Evolutionary conservation across 2,797 vertebrate species (phyloP).

Genomic region (Silurus aristotelis): DNA sequence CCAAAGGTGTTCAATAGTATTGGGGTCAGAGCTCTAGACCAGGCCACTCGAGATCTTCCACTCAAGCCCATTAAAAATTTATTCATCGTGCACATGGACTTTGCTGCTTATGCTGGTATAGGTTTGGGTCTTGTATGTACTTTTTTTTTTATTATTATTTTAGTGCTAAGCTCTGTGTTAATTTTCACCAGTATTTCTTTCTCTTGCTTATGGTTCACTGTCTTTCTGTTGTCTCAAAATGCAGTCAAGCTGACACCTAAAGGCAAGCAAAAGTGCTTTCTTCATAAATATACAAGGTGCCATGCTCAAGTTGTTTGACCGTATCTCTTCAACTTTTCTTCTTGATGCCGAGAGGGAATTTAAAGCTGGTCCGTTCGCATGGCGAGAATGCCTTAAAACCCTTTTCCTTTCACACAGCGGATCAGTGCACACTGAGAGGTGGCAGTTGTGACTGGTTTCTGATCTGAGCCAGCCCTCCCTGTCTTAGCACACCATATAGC

Average conservation of each 20-base stretch:
- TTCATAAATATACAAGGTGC: background rate
- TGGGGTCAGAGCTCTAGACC: no score
- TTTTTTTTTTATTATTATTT: no score
- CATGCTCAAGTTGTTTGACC: background rate
- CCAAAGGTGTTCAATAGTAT: no score
- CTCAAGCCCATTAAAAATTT: no score
- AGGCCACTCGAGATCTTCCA: no score
- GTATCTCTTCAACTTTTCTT: background rate
- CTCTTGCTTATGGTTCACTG: background rate
- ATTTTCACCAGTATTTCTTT: background rate
- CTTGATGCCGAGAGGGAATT: background rate
- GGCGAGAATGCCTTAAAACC: conserved; percentile 18
- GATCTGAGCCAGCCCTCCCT: conserved; percentile 23
- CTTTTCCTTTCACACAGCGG: background rate
- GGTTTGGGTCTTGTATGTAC: no score
- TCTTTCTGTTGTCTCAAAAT: conserved; percentile 4
- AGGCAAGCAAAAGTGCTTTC: background rate
- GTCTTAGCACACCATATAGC: conserved; percentile 49
- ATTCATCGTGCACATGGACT: no score
- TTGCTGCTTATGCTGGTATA: no score
- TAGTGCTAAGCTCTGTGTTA: no score
- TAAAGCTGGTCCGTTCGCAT: conserved; percentile 6
- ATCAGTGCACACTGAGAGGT: conserved; percentile 18
- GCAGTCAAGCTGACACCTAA: background rate
- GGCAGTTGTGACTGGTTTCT: conserved; percentile 41